phyloP scores from a whole-genome alignment of 2,888 invertebrate species.

The Alviniconcha strummeri region DNA sequence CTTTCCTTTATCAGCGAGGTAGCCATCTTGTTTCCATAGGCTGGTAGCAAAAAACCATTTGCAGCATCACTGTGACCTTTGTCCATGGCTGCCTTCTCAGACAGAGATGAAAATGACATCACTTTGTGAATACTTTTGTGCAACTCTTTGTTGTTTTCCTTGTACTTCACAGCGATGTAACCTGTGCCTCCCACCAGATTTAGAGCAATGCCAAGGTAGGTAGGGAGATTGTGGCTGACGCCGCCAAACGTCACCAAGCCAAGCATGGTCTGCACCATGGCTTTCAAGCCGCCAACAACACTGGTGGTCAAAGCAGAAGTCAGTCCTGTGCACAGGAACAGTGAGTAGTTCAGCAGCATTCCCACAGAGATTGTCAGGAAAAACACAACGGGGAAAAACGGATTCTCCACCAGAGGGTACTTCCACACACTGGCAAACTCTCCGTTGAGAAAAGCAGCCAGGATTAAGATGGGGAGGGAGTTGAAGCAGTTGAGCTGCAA shows the following conservation, averaged over 20 bases:
- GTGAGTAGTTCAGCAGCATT: slow-evolving; percentile 73
- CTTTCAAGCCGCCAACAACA: slow-evolving; percentile 73
- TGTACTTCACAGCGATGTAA: slow-evolving; percentile 72
- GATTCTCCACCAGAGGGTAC: slow-evolving; percentile 42
- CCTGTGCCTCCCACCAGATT: slow-evolving; percentile 72
- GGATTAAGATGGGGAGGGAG: slow-evolving; percentile 69
- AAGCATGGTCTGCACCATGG: slow-evolving; percentile 72
- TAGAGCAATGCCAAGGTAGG: slow-evolving; percentile 70
- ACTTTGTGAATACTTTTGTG: slow-evolving; percentile 52
- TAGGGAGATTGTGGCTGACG: slow-evolving; percentile 68
- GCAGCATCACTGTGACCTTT: background rate
- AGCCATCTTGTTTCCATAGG: background rate
- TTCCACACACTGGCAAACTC: slow-evolving; percentile 52
- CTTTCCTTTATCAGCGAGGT: background rate
- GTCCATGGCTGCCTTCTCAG: background rate
- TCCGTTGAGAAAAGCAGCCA: slow-evolving; percentile 56
- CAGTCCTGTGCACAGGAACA: slow-evolving; percentile 74
- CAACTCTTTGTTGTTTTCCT: slow-evolving; percentile 51
- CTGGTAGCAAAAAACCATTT: slow-evolving; percentile 6
- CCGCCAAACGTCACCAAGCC: slow-evolving; percentile 75
- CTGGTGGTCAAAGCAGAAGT: slow-evolving; percentile 75
- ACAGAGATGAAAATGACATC: slow-evolving; percentile 50
- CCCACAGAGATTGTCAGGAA: slow-evolving; percentile 66
- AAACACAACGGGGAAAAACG: slow-evolving; percentile 67
- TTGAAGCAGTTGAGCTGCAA: slow-evolving; percentile 73